Conservation (phyloP, 2,797 vertebrate species). For the Lepidocolaptes lacrymiger region DNA sequence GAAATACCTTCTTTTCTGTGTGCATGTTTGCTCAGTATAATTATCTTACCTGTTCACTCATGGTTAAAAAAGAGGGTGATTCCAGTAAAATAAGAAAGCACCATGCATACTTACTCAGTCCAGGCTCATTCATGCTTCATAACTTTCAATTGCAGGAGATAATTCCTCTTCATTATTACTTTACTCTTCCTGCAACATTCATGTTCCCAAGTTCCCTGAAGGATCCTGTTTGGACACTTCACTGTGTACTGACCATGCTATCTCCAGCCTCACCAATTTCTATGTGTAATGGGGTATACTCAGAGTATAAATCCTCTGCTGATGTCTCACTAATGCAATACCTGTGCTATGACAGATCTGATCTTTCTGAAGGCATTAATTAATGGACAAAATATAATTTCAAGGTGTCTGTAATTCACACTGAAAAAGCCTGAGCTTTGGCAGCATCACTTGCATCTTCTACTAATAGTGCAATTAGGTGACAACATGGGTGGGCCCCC, state of each 20-base stretch:
- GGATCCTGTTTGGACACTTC: neutral
- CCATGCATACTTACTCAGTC: neutral
- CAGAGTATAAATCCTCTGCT: neutral
- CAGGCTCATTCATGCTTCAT: neutral
- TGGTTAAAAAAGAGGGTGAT: neutral
- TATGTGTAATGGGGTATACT: neutral
- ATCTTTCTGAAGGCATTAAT: neutral
- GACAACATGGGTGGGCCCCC: fast-evolving
- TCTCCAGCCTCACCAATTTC: neutral
- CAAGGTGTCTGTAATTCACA: neutral
- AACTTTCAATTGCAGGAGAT: neutral
- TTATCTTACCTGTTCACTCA: neutral
- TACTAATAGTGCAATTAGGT: neutral
- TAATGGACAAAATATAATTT: neutral
- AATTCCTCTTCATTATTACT: neutral
- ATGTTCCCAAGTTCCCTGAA: neutral
- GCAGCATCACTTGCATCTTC: neutral
- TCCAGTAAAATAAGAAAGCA: neutral
- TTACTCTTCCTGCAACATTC: neutral
- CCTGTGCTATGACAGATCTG: neutral
- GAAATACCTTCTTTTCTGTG: neutral
- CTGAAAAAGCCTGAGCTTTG: neutral
- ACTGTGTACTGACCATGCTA: neutral
- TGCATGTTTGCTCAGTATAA: neutral
- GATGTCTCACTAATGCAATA: neutral